A percentile compares a stretch with the other conserved stretches of the same genome.
Evolutionary conservation across 2,888 invertebrate genomes (phyloP).

Genomic region (Ctenicera cuprea): DNA sequence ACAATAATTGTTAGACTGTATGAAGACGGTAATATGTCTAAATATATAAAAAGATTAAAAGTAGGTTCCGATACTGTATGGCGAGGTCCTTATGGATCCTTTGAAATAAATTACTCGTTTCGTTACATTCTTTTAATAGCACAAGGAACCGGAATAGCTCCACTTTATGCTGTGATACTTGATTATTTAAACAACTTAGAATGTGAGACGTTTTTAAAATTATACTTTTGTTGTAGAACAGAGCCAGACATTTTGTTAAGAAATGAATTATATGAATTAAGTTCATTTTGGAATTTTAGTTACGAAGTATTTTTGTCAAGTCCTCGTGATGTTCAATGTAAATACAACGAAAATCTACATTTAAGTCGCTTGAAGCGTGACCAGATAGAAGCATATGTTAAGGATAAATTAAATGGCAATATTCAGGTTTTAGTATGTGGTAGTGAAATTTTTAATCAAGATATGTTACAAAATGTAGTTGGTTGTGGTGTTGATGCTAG

Average conservation of each 20-base stretch:
- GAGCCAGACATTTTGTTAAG: constrained; percentile 78
- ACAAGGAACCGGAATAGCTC: constrained; percentile 87
- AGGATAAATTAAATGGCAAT: constrained; percentile 63
- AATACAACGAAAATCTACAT: constrained; percentile 76
- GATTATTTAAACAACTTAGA: constrained; percentile 79
- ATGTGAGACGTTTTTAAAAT: constrained; percentile 78
- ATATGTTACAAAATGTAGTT: constrained; percentile 69
- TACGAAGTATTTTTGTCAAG: constrained; percentile 76
- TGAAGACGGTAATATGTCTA: constrained; percentile 72
- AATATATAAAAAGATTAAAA: constrained; percentile 68
- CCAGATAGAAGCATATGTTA: constrained; percentile 68
- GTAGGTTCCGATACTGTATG: constrained; percentile 75
- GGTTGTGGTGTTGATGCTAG: constrained; percentile 61
- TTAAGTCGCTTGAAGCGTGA: constrained; percentile 67
- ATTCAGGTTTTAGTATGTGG: constrained; percentile 79
- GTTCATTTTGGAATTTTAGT: constrained; percentile 85
- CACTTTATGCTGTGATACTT: constrained; percentile 79
- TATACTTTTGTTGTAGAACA: constrained; percentile 79
- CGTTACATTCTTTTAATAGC: constrained; percentile 75
- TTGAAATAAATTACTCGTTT: constrained; percentile 71
- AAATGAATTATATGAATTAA: constrained; percentile 76
- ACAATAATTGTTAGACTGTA: constrained; percentile 75
- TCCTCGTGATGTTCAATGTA: constrained; percentile 59
- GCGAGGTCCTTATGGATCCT: constrained; percentile 84
- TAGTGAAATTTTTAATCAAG: constrained; percentile 75